These are phyloP conservation scores for Paracyclopina nana DNA, from an alignment of 1,140 invertebrate species.

Conservation along the genomic window DNA sequence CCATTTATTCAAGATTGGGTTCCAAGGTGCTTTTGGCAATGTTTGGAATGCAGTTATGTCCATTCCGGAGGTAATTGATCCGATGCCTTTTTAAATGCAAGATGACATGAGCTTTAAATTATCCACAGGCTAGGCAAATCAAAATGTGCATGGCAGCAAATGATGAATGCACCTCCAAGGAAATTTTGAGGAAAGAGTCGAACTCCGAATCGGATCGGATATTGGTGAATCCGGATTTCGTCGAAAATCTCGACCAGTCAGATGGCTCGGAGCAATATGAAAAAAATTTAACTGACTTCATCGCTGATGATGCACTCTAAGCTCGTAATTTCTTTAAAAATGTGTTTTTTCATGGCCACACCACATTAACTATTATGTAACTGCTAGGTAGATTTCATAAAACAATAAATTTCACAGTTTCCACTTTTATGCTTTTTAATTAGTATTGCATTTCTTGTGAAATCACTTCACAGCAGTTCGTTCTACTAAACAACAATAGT, in stretches of 20 bases:
- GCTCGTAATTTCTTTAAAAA: too few species aligned
- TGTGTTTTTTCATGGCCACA: too few species aligned
- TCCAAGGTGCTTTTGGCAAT: background rate
- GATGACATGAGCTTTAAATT: background rate
- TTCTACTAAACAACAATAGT: too few species aligned
- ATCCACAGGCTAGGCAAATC: background rate
- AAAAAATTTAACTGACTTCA: too few species aligned
- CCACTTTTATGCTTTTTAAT: too few species aligned
- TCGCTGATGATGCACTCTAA: too few species aligned
- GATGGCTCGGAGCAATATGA: slow-evolving; percentile 6
- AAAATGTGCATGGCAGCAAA: background rate
- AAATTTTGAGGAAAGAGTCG: background rate
- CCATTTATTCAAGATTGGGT: background rate
- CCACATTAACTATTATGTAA: too few species aligned
- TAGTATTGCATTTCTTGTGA: too few species aligned
- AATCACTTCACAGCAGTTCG: too few species aligned
- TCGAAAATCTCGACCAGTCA: background rate
- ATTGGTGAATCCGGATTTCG: slow-evolving; percentile 10
- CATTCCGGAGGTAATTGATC: background rate
- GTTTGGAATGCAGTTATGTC: background rate
- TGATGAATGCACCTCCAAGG: background rate
- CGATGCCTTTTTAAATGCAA: background rate
- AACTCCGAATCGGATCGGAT: too few species aligned
- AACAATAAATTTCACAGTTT: too few species aligned
- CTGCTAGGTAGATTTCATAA: too few species aligned